phyloP scores from a whole-genome alignment of 2,797 vertebrate genomes.

The Nannoperca australis region DNA sequence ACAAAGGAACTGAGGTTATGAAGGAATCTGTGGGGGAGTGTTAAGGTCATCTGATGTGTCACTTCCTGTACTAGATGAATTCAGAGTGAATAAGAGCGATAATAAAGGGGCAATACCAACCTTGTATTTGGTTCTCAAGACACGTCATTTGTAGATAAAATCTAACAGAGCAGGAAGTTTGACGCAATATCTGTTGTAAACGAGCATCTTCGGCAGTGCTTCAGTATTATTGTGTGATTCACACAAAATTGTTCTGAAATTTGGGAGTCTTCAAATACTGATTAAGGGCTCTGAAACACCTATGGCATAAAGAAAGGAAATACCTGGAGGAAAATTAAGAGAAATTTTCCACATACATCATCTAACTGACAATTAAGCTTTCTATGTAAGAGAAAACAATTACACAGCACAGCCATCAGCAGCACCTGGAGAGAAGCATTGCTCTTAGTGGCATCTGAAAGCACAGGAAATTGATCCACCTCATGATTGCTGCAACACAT shows the following conservation, averaged over 20 bases:
- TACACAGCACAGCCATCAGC: background rate
- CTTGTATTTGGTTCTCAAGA: constrained; percentile 18
- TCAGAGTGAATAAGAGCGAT: constrained; percentile 28
- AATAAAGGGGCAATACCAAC: constrained; percentile 12
- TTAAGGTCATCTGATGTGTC: constrained; percentile 62
- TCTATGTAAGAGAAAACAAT: background rate
- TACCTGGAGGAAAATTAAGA: background rate
- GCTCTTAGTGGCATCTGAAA: background rate
- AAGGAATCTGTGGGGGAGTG: constrained; percentile 48
- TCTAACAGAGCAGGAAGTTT: constrained; percentile 6
- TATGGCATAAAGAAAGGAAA: background rate
- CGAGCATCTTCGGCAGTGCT: background rate
- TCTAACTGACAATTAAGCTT: background rate
- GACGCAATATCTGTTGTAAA: constrained; percentile 20
- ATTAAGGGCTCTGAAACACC: background rate
- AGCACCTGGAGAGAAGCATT: background rate
- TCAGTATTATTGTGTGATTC: constrained; percentile 33
- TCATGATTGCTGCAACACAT: background rate
- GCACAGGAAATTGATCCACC: constrained; percentile 26
- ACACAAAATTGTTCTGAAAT: background rate
- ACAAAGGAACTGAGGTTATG: constrained; percentile 43
- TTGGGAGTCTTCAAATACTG: background rate
- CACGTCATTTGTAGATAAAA: constrained; percentile 27
- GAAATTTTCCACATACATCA: background rate
- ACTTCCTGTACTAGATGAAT: constrained; percentile 52